Evolutionary conservation across 2,797 vertebrate genomes (phyloP).

Genomic region (Steatocranus sp.): DNA sequence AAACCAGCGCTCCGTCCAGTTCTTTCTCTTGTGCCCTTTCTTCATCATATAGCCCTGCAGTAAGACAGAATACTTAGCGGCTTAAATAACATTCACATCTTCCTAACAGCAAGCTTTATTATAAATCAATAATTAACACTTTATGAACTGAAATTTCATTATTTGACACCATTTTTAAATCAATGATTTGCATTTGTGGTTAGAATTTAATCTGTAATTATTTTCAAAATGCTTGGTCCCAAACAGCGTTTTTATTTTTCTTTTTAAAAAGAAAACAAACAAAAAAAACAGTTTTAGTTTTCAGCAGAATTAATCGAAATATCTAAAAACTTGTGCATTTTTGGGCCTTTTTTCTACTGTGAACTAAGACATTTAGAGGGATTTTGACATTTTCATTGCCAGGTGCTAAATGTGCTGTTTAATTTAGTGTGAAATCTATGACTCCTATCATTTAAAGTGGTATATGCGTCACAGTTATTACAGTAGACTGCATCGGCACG

Average conservation of each 20-base stretch:
- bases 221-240: not conserved
- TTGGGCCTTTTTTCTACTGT: not conserved
- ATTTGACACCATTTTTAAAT: not conserved
- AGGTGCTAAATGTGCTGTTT: not conserved
- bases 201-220: not conserved
- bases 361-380: not conserved
- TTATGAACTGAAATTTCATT: not conserved
- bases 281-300: not conserved
- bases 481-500: not conserved
- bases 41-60: constrained; percentile 95
- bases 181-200: not conserved
- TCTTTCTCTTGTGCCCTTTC: constrained; percentile 96
- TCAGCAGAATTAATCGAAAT: not conserved
- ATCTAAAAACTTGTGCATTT: fast-evolving
- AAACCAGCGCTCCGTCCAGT: constrained; percentile 98
- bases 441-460: not conserved
- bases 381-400: not conserved
- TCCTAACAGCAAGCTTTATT: not conserved
- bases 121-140: not conserved
- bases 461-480: not conserved
- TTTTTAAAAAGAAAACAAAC: fast-evolving
- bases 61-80: not conserved
- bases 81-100: not conserved
- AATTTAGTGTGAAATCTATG: not conserved
- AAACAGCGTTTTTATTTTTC: not conserved